phyloP scores from a whole-genome alignment of 2,888 invertebrate genomes.

The Drosophila mimica region DNA sequence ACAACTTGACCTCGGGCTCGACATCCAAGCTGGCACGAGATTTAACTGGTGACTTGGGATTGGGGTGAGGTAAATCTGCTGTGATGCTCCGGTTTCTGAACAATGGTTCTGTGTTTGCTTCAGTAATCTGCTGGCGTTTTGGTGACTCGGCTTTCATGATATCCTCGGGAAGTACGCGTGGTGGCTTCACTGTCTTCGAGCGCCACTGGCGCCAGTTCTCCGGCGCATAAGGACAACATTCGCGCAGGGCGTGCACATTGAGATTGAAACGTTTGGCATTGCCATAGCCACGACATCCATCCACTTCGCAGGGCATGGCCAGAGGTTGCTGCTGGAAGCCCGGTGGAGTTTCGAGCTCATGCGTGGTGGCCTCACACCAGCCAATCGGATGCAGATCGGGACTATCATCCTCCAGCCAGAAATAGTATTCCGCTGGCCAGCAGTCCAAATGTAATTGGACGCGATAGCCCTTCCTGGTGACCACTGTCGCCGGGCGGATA shows the following conservation, averaged over 20 bases:
- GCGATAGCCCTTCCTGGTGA: slow-evolving; percentile 90
- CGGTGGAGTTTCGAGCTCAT: slow-evolving; percentile 93
- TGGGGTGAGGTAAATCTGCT: not conserved
- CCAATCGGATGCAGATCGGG: slow-evolving; percentile 96
- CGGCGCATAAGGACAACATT: slow-evolving; percentile 90
- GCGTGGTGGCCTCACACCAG: slow-evolving; percentile 95
- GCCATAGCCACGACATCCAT: slow-evolving; percentile 96
- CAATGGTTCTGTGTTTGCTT: slow-evolving; percentile 7
- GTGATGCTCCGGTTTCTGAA: not conserved
- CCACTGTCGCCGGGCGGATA: slow-evolving; percentile 93
- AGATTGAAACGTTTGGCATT: slow-evolving; percentile 92
- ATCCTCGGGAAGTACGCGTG: slow-evolving; percentile 63
- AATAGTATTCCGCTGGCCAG: slow-evolving; percentile 93
- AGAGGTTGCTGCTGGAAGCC: slow-evolving; percentile 85
- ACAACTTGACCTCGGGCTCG: not conserved
- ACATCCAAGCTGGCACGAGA: slow-evolving; percentile 12
- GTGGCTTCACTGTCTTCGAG: slow-evolving; percentile 79
- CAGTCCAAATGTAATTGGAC: slow-evolving; percentile 94
- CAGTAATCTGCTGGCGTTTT: not conserved
- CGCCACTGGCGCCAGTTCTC: slow-evolving; percentile 83
- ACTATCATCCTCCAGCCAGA: slow-evolving; percentile 96
- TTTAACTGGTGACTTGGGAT: slow-evolving; percentile 5
- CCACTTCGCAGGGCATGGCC: slow-evolving; percentile 90
- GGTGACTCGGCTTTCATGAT: slow-evolving; percentile 35
- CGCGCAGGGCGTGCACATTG: slow-evolving; percentile 89